Evolutionary conservation across 2,113 vertebrate genomes (phyloP).

Genomic region (Lepisosteus oculatus): DNA sequence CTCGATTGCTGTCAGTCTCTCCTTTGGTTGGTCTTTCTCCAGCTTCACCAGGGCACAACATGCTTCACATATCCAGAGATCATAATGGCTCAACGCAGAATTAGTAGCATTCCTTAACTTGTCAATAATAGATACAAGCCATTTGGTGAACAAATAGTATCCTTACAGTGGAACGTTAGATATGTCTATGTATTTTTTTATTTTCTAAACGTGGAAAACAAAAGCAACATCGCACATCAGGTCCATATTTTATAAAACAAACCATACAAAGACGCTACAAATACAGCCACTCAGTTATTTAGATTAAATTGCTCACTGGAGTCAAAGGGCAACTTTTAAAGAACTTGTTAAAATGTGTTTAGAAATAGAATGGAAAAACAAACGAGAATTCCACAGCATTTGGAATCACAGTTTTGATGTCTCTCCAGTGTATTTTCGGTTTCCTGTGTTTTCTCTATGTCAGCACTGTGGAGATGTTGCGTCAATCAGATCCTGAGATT

Average conservation of each 20-base stretch:
- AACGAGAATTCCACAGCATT: neutral
- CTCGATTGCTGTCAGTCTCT: conserved; percentile 45
- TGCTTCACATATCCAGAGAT: conserved; percentile 44
- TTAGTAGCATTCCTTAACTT: conserved; percentile 18
- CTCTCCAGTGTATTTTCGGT: neutral
- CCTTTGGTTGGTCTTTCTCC: conserved; percentile 41
- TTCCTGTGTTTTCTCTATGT: neutral
- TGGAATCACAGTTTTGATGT: too few relatives aligned
- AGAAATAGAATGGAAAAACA: neutral
- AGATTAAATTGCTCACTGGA: neutral
- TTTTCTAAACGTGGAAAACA: too few relatives aligned
- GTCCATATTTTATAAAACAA: too few relatives aligned
- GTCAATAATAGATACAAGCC: too few relatives aligned
- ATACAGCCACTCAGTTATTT: too few relatives aligned
- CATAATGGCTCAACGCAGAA: conserved; percentile 42
- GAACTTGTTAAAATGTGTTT: too few relatives aligned
- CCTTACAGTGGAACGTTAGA: neutral
- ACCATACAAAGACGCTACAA: too few relatives aligned
- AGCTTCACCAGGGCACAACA: conserved; percentile 27
- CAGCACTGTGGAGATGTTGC: neutral
- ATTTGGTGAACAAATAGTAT: too few relatives aligned
- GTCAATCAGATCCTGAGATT: conserved; percentile 43
- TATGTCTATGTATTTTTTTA: neutral
- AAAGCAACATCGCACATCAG: too few relatives aligned
- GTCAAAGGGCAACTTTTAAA: neutral